Percentiles rank a stretch among this genome's conserved stretches.
phyloP scores from a whole-genome alignment of 1,140 invertebrate species.

The Magallana ariakensis region DNA sequence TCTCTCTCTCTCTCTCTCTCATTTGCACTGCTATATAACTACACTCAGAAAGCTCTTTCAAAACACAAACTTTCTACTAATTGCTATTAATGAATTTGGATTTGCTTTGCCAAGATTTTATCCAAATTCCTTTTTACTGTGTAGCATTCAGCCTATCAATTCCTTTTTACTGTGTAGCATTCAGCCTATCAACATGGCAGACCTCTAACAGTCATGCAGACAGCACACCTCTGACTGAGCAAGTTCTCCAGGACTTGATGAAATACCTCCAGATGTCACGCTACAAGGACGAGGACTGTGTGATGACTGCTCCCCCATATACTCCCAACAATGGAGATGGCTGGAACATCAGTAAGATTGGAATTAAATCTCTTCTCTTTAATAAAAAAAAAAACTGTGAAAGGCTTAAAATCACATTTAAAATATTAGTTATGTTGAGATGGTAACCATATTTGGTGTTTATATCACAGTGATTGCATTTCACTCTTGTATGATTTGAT shows the following conservation, averaged over 20 bases:
- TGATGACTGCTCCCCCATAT: not conserved
- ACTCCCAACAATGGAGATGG: slow-evolving; percentile 18
- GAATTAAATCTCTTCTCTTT: no score
- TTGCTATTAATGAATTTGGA: not conserved
- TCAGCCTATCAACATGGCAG: not conserved
- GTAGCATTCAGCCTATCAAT: no score
- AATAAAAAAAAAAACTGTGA: no score
- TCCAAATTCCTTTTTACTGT: not conserved
- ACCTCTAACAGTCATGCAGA: not conserved
- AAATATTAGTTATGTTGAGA: no score
- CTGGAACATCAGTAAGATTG: slow-evolving; percentile 30
- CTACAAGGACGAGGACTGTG: slow-evolving; percentile 39
- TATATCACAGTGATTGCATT: no score
- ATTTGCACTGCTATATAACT: not conserved
- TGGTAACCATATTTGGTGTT: no score
- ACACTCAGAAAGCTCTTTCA: no score
- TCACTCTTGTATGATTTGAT: no score
- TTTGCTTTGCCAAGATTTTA: not conserved
- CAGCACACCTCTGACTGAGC: not conserved
- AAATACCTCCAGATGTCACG: slow-evolving; percentile 31
- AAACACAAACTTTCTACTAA: no score
- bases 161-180: slow-evolving; percentile 12
- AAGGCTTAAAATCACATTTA: no score
- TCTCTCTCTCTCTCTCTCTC: not conserved
- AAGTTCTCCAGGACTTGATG: not conserved